Percentiles rank a stretch among this genome's conserved stretches.
phyloP scores from a whole-genome alignment of 2,113 vertebrate genomes.

The Onychostoma macrolepis region DNA sequence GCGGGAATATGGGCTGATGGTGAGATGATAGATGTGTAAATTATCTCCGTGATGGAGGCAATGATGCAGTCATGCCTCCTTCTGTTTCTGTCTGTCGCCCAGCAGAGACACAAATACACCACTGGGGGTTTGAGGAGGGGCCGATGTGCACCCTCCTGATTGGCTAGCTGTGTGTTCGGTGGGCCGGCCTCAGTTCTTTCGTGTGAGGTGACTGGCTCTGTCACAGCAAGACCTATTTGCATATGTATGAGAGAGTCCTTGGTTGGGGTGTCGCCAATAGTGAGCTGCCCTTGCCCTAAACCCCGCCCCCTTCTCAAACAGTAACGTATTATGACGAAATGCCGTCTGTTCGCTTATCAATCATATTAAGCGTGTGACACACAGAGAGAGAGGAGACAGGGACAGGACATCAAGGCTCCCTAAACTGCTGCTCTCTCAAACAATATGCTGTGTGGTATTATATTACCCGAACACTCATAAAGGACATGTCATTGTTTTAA shows the following conservation, averaged over 20 bases:
- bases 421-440: not conserved
- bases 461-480: not conserved
- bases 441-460: not conserved
- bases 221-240: slow-evolving; percentile 60
- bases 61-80: slow-evolving; percentile 99
- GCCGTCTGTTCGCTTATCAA: slow-evolving; percentile 34
- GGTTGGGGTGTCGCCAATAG: slow-evolving; percentile 77
- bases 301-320: slow-evolving; percentile 51
- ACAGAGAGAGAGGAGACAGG: not conserved
- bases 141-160: slow-evolving; percentile 71
- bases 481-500: not conserved
- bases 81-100: slow-evolving; percentile 87
- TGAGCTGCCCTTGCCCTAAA: slow-evolving; percentile 67
- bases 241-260: slow-evolving; percentile 68
- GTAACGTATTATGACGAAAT: slow-evolving; percentile 44
- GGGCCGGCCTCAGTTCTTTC: slow-evolving; percentile 87
- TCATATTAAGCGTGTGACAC: slow-evolving; percentile 29
- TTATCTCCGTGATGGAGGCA: slow-evolving; percentile 99
- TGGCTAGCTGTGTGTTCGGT: slow-evolving; percentile 80
- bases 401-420: not conserved
- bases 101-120: slow-evolving; percentile 64
- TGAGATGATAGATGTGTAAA: slow-evolving; percentile 99
- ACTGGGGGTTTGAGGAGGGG: slow-evolving; percentile 59
- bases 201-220: slow-evolving; percentile 85
- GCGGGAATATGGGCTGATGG: slow-evolving; percentile 89